Evolutionary conservation across 2,888 invertebrate genomes (phyloP).

Genomic region (Elegia similella): DNA sequence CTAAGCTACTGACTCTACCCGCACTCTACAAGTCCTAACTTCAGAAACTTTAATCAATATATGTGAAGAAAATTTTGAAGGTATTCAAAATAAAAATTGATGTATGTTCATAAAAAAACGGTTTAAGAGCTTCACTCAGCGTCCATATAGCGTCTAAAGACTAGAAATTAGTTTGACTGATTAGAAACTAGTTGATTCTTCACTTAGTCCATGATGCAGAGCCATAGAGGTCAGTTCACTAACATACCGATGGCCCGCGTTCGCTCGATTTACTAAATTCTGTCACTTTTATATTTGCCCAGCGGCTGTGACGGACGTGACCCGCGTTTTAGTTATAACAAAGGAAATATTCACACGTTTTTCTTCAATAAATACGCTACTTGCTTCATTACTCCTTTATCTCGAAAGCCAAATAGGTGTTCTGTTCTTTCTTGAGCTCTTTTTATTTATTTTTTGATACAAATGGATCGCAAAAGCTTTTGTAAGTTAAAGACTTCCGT

Average conservation of each 20-base stretch:
- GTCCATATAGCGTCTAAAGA: no score
- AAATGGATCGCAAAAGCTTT: not conserved
- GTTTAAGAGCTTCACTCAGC: no score
- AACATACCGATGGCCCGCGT: not conserved
- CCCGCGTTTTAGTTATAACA: not conserved
- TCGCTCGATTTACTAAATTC: not conserved
- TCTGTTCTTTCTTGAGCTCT: not conserved
- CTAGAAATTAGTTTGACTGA: no score
- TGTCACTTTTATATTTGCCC: conserved; percentile 3
- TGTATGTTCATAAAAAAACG: no score
- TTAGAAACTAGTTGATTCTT: no score
- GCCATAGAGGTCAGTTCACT: not conserved
- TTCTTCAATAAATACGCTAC: conserved; percentile 1
- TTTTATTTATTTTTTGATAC: not conserved
- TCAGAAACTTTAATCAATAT: no score
- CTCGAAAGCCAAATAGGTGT: not conserved
- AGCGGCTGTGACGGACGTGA: not conserved
- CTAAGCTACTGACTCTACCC: no score
- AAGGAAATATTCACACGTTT: conserved; percentile 7
- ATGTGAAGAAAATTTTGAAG: no score
- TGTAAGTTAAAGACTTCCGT: not conserved
- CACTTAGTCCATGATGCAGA: not conserved
- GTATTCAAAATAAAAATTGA: no score
- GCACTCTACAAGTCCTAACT: no score
- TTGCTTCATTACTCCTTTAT: conserved; percentile 6